Evolutionary conservation across 2,888 invertebrate genomes (phyloP).

Genomic region (Orchesella flavescens): DNA sequence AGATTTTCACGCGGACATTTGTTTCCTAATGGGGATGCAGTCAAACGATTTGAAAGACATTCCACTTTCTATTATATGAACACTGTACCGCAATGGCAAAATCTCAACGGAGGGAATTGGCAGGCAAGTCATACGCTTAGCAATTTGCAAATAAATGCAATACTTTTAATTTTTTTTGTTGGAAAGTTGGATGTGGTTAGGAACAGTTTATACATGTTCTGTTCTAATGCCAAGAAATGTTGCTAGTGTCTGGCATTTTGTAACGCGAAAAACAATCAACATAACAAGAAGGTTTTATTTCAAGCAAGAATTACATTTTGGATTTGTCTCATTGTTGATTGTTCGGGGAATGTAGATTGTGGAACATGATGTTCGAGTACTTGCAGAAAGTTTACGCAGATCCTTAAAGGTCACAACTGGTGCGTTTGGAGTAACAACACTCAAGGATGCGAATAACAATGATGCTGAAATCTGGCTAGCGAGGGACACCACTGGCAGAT

Average conservation of each 20-base stretch:
- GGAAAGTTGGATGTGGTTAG: no score
- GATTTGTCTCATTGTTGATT: no score
- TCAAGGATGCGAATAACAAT: conserved; percentile 75
- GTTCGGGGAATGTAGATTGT: conserved; percentile 73
- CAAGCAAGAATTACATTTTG: no score
- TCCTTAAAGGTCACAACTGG: conserved; percentile 77
- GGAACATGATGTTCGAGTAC: conserved; percentile 76
- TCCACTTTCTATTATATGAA: conserved; percentile 81
- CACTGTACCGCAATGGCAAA: conserved; percentile 81
- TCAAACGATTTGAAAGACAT: conserved; percentile 79
- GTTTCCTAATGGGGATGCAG: conserved; percentile 79
- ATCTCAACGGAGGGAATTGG: conserved; percentile 80
- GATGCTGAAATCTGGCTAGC: conserved; percentile 74
- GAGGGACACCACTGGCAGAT: conserved; percentile 46
- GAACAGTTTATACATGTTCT: not conserved
- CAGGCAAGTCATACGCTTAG: conserved; percentile 71
- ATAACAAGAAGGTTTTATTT: no score
- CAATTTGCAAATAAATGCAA: no score
- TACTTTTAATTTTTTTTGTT: no score
- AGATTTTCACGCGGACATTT: conserved; percentile 78
- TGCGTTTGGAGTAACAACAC: conserved; percentile 78
- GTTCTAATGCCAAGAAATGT: no score
- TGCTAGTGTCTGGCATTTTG: no score
- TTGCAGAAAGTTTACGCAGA: conserved; percentile 74
- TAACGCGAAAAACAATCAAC: no score